Percentiles rank a stretch among this genome's conserved stretches.
Conservation (phyloP, 2,888 invertebrate genomes). For the Sinotaia quadrata region DNA sequence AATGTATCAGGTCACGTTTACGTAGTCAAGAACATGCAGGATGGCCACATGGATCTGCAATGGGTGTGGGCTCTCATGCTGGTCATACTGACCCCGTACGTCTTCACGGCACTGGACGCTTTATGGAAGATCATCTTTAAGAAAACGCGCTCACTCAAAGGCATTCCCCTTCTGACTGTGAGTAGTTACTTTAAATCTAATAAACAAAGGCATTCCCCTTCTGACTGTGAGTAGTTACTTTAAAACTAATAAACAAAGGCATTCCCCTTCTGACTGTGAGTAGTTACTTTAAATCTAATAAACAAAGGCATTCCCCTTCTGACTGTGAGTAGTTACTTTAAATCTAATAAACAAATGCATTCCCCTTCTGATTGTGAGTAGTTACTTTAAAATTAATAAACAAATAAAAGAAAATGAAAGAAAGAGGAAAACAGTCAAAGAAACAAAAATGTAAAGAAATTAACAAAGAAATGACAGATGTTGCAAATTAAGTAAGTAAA, state of each 20-base stretch:
- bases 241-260: too few species aligned
- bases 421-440: too few species aligned
- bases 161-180: constrained; percentile 46
- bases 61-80: constrained; percentile 39
- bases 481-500: too few species aligned
- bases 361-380: too few species aligned
- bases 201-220: constrained; percentile 36
- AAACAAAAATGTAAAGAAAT: too few species aligned
- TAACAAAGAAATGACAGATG: too few species aligned
- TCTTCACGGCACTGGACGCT: constrained; percentile 23
- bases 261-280: constrained; percentile 49
- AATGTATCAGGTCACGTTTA: not conserved
- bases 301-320: constrained; percentile 39
- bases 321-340: constrained; percentile 50
- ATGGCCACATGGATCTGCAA: constrained; percentile 10
- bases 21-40: constrained; percentile 1
- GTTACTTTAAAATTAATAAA: too few species aligned
- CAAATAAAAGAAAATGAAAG: too few species aligned
- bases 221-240: constrained; percentile 52
- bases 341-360: too few species aligned
- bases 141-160: constrained; percentile 39
- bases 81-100: constrained; percentile 32
- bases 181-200: too few species aligned
- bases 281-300: too few species aligned
- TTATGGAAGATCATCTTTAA: constrained; percentile 39